phyloP scores from a whole-genome alignment of 1,140 invertebrate genomes.

The Apolygus lucorum region DNA sequence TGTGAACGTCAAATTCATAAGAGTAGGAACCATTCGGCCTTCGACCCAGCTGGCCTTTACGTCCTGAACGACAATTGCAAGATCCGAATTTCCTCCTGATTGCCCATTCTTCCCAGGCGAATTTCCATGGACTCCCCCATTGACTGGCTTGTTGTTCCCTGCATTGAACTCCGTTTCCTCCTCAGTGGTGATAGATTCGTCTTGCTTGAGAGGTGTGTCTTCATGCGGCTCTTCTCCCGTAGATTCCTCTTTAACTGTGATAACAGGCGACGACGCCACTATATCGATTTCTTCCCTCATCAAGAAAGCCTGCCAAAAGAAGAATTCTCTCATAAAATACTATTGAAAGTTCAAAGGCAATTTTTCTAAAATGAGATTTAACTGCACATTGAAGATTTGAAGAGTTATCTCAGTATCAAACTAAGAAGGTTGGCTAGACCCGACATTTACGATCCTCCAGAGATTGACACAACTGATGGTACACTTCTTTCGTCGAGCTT shows the following conservation, averaged over 20 bases:
- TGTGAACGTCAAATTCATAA: slow-evolving; percentile 52
- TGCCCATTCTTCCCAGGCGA: not conserved
- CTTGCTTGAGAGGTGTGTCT: not conserved
- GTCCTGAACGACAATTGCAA: slow-evolving; percentile 41
- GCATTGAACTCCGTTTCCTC: not conserved
- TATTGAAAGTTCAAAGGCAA: too few relatives aligned
- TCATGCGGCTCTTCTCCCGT: not conserved
- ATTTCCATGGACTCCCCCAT: not conserved
- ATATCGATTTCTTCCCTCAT: too few relatives aligned
- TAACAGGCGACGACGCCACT: too few relatives aligned
- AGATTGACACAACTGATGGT: too few relatives aligned
- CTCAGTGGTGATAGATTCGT: not conserved
- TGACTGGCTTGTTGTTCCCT: not conserved
- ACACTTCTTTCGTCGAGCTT: too few relatives aligned
- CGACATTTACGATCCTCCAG: too few relatives aligned
- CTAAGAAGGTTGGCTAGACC: too few relatives aligned
- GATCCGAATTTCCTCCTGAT: not conserved
- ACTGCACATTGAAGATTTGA: too few relatives aligned
- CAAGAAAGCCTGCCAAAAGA: too few relatives aligned
- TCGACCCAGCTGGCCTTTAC: slow-evolving; percentile 51
- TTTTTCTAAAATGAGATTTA: not conserved
- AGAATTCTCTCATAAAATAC: too few relatives aligned
- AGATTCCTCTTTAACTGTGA: too few relatives aligned
- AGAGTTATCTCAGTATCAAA: too few relatives aligned
- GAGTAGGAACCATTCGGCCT: slow-evolving; percentile 47